Evolutionary conservation across 2,888 invertebrate species (phyloP).

Genomic region (Branchellion lobata): DNA sequence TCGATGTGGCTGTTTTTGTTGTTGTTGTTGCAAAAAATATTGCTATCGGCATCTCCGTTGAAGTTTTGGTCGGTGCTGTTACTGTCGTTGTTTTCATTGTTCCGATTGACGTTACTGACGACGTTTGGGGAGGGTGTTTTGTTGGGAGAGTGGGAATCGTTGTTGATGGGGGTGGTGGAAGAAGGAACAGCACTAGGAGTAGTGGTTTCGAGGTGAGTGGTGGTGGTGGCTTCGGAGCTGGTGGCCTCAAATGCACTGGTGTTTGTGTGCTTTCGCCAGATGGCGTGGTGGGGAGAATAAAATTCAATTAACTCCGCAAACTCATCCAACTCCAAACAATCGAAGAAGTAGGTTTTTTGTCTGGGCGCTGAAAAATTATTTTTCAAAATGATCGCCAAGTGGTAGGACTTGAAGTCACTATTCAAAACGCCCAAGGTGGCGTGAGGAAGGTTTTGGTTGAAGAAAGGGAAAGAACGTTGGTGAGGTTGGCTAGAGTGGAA

Average conservation of each 20-base stretch:
- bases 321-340: conserved; percentile 83
- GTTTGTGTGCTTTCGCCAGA: conserved; percentile 54
- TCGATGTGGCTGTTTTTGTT: background rate
- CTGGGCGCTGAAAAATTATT: conserved; percentile 63
- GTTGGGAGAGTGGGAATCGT: no score
- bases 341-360: conserved; percentile 74
- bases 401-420: conserved; percentile 62
- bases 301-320: conserved; percentile 88
- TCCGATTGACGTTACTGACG: conserved; percentile 85
- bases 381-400: conserved; percentile 84
- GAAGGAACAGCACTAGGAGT: background rate
- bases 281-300: conserved; percentile 81
- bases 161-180: conserved; percentile 74
- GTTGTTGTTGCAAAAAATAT: background rate
- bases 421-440: background rate
- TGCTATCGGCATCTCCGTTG: conserved; percentile 75
- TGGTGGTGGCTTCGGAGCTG: background rate
- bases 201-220: no score
- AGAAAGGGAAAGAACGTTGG: background rate
- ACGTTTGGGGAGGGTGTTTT: no score
- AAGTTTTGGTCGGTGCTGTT: background rate
- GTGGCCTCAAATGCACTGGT: background rate
- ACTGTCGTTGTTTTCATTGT: background rate
- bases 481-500: background rate
- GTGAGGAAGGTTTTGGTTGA: background rate